These are phyloP conservation scores for Rhyacophila evoluta DNA, from an alignment of 2,888 invertebrate genomes.

Conservation along the genomic window DNA sequence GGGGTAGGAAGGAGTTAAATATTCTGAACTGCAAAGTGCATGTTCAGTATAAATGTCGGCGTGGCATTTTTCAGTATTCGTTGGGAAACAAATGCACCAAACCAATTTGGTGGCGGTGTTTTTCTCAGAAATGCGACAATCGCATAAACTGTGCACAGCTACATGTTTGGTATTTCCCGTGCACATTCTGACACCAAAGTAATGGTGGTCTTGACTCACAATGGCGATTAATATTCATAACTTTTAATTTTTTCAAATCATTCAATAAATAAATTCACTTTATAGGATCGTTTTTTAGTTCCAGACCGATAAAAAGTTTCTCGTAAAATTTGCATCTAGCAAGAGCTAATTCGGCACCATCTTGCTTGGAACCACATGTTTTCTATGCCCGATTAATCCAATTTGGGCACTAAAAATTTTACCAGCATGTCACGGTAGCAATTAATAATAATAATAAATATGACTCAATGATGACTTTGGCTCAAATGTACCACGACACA, in stretches of 20 bases:
- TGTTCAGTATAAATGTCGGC: not conserved
- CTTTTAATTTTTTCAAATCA: not conserved
- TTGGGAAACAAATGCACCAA: conserved; percentile 4
- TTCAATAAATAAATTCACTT: not conserved
- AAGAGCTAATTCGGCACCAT: too few relatives aligned
- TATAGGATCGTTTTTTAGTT: too few relatives aligned
- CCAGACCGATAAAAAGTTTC: too few relatives aligned
- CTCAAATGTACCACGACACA: too few relatives aligned
- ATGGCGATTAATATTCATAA: not conserved
- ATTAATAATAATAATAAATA: too few relatives aligned
- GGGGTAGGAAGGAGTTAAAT: not conserved
- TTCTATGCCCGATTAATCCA: too few relatives aligned
- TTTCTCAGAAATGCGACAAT: conserved; percentile 24
- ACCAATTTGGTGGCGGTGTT: conserved; percentile 15
- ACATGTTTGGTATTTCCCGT: not conserved
- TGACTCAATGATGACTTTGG: too few relatives aligned
- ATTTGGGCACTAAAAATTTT: too few relatives aligned
- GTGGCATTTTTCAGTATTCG: conserved; percentile 1
- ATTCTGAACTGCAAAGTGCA: conserved; percentile 5
- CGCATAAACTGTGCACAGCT: not conserved
- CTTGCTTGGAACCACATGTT: too few relatives aligned
- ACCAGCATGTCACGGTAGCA: too few relatives aligned
- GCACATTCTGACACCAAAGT: not conserved
- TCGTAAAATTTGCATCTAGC: too few relatives aligned
- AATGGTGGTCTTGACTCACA: too few relatives aligned